Evolutionary conservation across 2,888 invertebrate genomes (phyloP), one percentile per base, ranked within the genome.

Genomic region (Cephalotes varians): DNA sequence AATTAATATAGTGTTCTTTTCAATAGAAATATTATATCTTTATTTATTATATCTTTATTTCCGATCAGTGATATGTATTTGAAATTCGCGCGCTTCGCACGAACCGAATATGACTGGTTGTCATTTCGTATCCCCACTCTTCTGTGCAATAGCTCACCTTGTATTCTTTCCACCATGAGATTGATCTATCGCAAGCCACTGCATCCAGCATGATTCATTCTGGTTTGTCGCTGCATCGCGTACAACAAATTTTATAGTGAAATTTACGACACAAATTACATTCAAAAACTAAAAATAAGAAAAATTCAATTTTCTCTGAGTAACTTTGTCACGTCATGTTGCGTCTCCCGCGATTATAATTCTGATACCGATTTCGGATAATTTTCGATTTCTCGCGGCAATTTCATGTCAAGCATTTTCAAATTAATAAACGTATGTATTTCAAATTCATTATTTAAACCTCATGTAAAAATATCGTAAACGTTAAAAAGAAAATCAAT

Each of bases 201-300:
- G 15, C 81, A 85, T 83, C 82, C 80, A 74, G 51, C 25, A 69
- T 58, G 62, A 82, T 81, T 67, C 9, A 31, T 76, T 87, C 79
- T 81, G 82, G 77, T 83, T 56, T 40, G 71, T 54, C 71, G 21
- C 37, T 85, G 87, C 76, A 86, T 85, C 86, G 87, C 84, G 18
- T 47, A 87, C 90, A 90, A 92, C 91, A 88, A 92, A 92, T 90
- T 92, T 91, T 89, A 88, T 84, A 85, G 86, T 80, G 84, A 90
- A 90, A 93, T 93, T 92, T 92, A 92, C 88, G 89, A 84, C 72
- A 51, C 86, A 90, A 90, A 92, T 91, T 86, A 88, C 89, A 91
- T 88, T 87, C 88, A 87, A 91, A 89, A 91, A 90, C 88, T 90
- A 56, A 31, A 91, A 91, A 90, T 86, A 89, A 65, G 76, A 71